Percentiles rank a stretch among this genome's conserved stretches.
These are phyloP conservation scores for Acanthosepion lycidas DNA, from an alignment of 2,888 invertebrate genomes.

Conservation along the genomic window DNA sequence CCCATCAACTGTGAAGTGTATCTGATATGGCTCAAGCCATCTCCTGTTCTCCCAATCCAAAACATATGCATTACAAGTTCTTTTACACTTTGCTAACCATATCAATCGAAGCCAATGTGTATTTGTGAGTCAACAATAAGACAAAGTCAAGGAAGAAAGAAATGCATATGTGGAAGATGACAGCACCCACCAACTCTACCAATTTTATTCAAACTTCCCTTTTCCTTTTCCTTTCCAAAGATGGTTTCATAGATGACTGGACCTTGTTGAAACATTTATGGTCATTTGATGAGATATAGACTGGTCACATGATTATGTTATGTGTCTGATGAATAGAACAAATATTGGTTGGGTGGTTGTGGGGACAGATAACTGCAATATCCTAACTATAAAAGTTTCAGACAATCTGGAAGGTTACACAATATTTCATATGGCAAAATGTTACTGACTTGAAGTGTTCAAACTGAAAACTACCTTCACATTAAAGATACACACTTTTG, in stretches of 20 bases:
- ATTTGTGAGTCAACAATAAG: neutral
- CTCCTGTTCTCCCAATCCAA: neutral
- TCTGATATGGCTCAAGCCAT: neutral
- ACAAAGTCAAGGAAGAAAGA: neutral
- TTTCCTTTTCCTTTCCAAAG: neutral
- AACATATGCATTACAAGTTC: conserved; percentile 23
- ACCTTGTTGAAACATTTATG: conserved; percentile 33
- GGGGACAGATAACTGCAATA: neutral
- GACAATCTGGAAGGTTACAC: neutral
- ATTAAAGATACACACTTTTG: neutral
- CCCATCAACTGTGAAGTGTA: neutral
- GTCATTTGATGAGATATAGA: conserved; percentile 11
- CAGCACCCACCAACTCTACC: neutral
- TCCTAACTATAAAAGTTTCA: neutral
- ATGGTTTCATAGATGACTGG: conserved; percentile 21
- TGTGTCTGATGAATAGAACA: neutral
- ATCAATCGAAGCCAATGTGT: neutral
- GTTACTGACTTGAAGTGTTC: neutral
- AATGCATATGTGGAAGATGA: conserved; percentile 18
- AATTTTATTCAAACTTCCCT: neutral
- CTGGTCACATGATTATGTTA: conserved; percentile 11
- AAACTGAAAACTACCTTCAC: neutral
- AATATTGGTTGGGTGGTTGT: neutral
- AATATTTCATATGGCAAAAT: neutral
- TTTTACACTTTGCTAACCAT: conserved; percentile 23